Evolutionary conservation across 1,140 invertebrate genomes (phyloP), one percentile per base, ranked within the genome.

Genomic region (Drosophila lowei): DNA sequence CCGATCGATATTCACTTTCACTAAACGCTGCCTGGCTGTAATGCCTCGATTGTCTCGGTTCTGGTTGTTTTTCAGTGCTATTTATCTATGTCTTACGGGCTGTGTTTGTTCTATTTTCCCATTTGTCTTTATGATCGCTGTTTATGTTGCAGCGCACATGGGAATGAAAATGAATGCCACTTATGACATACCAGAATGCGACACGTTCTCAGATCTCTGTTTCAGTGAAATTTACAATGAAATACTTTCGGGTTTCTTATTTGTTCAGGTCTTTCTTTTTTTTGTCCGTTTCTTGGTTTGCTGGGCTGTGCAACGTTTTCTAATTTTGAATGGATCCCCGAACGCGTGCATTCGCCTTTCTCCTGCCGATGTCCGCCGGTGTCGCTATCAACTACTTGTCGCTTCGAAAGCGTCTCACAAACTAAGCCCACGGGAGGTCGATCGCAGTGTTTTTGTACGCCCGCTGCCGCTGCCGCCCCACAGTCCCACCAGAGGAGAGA

Each of bases 341-440:
- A 72, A 48, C 70, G 59, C 72, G 72, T 65, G 55, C 38, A 44
- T 48, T 56, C 52, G 34, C 44, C 38, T 42, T 50, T 60, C 25
- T 50, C 53, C 42, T 54, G 67, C 52, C 52, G 60, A 38, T 38
- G 34, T 53, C 41, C 41, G 56, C 64, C 60, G 67, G 34, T 74
- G 65, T 57, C 56, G 78, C 83, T 78, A 78, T 60, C 78, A 83
- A 77, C 83, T 88, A 85, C 83, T 85, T 80, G 67, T 70, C 81
- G 83, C 83, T 83, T 88, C 74, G 74, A 52, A 66, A 76, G 83
- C 83, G 83, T 88, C 83, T 88, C 83, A 83, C 83, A 88, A 78
- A 86, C 83, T 86, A 86, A 86, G 83, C 83, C 83, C 83, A 88
- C 66, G 83, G 78, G 78, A 75, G 83, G 70, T 80, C 83, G 83